Evolutionary conservation across 2,888 invertebrate species (phyloP), one percentile per base, ranked within the genome.

Genomic region (Cheilosia urbana): DNA sequence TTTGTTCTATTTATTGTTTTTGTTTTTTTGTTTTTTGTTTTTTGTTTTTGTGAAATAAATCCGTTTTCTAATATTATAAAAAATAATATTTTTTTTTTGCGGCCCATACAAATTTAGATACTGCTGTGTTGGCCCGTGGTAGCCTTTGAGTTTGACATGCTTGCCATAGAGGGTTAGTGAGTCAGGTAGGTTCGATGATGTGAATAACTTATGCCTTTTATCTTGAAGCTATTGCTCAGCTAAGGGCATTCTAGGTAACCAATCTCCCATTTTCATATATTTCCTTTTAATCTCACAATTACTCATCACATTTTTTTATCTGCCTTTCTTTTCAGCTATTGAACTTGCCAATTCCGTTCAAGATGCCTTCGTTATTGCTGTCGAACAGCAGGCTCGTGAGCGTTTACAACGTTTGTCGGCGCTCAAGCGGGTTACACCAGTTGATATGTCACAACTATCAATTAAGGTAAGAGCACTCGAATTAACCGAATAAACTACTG

Each of bases 301-400:
- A 37, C 37, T 37, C 13, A 37, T 37, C 37, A 37, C 13, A 37
- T 13, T 37, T 37, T 37, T 68, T 49, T 85, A 19, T 37, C 49
- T 85, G 27, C 30, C 45, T 88, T 1, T 72, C n/a, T 30, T 89
- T 94, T 24, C 94, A 97, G 97, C 97, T 92, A 95, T 96, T 91
- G 97, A 97, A 93, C 94, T 97, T 93, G 96, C 96, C 84, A 96
- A 96, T 93, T 96, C 96, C 91, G 96, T 98, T 91, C 97, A 98
- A 93, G 98, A 98, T 96, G 98, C 98, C 88, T 98, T 98, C 94
- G 98, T 98, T 94, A 98, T 98, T 93, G 98, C 98, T 88, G 98
- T 98, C 92, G 98, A 98, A 94, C 97, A 98, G 94, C 97, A 97
- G 94, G 97, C 97, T 85, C 94, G 97, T 90, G 97, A 98, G 93